Conservation (phyloP, 1,140 invertebrate genomes). For the Phymorhynchus buccinoides region DNA sequence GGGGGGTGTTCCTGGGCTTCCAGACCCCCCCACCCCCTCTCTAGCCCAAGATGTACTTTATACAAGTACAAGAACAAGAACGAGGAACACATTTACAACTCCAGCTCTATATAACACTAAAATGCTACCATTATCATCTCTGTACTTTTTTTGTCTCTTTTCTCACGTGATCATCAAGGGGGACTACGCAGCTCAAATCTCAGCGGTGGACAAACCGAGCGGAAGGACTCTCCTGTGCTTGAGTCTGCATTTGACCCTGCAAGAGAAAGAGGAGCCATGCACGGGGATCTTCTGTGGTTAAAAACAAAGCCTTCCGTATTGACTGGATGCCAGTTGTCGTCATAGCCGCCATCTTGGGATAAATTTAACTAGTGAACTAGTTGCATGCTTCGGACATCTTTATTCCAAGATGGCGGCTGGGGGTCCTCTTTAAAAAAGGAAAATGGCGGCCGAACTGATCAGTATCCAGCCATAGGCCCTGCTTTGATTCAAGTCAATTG, state of each 20-base stretch:
- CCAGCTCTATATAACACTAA: neutral
- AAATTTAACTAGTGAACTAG: too few relatives aligned
- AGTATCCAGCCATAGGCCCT: too few relatives aligned
- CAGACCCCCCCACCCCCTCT: too few relatives aligned
- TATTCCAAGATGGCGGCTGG: too few relatives aligned
- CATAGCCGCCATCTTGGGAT: too few relatives aligned
- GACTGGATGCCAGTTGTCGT: too few relatives aligned
- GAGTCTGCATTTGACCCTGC: constrained; percentile 37
- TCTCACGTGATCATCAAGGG: constrained; percentile 37
- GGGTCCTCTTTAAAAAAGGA: too few relatives aligned
- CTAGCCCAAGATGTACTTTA: too few relatives aligned
- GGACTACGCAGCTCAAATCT: constrained; percentile 42
- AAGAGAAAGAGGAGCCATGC: constrained; percentile 41
- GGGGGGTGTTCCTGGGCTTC: too few relatives aligned
- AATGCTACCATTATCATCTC: neutral
- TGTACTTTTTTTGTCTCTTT: neutral
- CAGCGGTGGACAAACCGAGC: constrained; percentile 34
- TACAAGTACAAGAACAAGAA: neutral
- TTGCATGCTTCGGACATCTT: too few relatives aligned
- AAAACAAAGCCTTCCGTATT: neutral
- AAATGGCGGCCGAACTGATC: too few relatives aligned
- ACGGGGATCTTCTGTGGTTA: constrained; percentile 42
- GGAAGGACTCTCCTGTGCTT: constrained; percentile 41
- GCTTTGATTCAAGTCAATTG: too few relatives aligned
- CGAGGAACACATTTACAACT: neutral